Evolutionary conservation across 1,140 invertebrate species (phyloP).

Genomic region (Condylostylus longicornis): DNA sequence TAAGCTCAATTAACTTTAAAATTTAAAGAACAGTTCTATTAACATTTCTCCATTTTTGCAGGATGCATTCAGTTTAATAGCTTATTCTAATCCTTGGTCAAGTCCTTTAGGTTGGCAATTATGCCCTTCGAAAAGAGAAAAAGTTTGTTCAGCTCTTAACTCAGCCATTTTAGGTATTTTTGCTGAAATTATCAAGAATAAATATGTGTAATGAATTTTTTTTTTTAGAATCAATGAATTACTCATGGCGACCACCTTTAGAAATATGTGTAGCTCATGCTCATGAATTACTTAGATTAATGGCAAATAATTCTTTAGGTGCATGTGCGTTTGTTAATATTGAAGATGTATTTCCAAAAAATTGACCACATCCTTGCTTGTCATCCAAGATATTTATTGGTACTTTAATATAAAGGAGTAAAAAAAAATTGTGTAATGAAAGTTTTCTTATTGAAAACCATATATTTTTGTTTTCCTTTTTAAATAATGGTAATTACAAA

Average conservation of each 20-base stretch:
- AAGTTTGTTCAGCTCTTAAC: constrained; percentile 87
- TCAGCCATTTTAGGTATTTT: constrained; percentile 82
- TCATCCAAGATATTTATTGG: no score
- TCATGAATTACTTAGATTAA: constrained; percentile 70
- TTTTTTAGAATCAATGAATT: constrained; percentile 69
- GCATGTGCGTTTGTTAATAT: constrained; percentile 85
- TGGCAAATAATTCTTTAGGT: constrained; percentile 77
- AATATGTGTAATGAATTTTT: constrained; percentile 2
- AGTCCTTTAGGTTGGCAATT: constrained; percentile 92
- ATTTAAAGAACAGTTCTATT: not conserved
- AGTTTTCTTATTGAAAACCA: no score
- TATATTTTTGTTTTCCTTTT: no score
- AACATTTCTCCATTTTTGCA: constrained; percentile 33
- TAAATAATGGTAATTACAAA: no score
- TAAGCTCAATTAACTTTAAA: constrained; percentile 25
- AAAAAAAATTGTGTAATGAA: no score
- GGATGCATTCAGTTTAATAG: constrained; percentile 94
- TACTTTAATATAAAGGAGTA: no score
- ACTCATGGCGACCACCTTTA: constrained; percentile 74
- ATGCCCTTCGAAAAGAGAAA: constrained; percentile 80
- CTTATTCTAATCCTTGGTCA: constrained; percentile 94
- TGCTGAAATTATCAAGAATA: not conserved
- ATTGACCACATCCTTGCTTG: constrained; percentile 39
- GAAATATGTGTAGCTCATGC: constrained; percentile 84
- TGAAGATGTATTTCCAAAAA: constrained; percentile 48